phyloP scores from a whole-genome alignment of 2,797 vertebrate species.

The Dipus sagitta region DNA sequence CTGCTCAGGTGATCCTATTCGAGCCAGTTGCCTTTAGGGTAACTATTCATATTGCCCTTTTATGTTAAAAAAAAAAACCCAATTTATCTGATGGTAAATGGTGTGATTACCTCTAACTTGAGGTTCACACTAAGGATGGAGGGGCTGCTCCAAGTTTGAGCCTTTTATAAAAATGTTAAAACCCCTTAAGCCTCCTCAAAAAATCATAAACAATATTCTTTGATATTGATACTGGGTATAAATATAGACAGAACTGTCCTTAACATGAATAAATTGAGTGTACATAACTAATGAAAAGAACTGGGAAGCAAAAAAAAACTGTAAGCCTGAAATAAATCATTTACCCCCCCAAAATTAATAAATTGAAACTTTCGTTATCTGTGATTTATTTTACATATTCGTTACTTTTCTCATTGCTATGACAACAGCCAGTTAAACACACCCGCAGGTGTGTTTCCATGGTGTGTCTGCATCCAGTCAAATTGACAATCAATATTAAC shows the following conservation, averaged over 20 bases:
- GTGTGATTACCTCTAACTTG: neutral
- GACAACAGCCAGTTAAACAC: neutral
- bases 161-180: neutral
- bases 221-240: rapidly evolving
- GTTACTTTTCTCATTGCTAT: neutral
- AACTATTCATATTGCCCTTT: neutral
- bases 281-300: too few relatives aligned
- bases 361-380: neutral
- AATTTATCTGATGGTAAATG: neutral
- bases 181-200: neutral
- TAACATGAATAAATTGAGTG: neutral
- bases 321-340: too few relatives aligned
- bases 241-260: neutral
- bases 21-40: neutral
- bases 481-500: neutral
- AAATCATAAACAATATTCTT: neutral
- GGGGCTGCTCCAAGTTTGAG: neutral
- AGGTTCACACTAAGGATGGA: too few relatives aligned
- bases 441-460: neutral
- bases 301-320: too few relatives aligned
- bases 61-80: neutral
- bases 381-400: neutral
- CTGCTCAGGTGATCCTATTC: neutral
- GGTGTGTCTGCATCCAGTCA: neutral
- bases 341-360: neutral